Conservation (phyloP, 2,797 vertebrate species). For the Miichthys miiuy region DNA sequence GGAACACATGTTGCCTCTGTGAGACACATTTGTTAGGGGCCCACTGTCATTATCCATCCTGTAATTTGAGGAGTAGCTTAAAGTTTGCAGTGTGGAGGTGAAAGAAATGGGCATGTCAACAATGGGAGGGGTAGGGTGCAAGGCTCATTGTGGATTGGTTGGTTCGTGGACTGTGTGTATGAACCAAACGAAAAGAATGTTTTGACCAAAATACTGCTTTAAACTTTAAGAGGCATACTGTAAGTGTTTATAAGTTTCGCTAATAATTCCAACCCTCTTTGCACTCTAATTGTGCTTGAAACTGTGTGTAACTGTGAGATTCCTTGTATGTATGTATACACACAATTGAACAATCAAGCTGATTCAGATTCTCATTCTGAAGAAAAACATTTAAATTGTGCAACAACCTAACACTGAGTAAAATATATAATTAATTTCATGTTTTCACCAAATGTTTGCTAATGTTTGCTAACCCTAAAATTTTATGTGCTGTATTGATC, state of each 20-base stretch:
- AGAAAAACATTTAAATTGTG: not conserved
- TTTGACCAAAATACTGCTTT: not conserved
- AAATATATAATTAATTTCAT: too few relatives aligned
- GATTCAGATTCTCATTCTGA: not conserved
- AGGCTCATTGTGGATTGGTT: not conserved
- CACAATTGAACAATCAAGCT: too few relatives aligned
- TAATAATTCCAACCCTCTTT: not conserved
- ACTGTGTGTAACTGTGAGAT: not conserved
- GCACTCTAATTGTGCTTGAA: not conserved
- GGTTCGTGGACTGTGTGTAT: not conserved
- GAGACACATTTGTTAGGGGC: constrained; percentile 16
- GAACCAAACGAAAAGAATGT: not conserved
- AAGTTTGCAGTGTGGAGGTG: not conserved
- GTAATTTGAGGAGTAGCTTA: constrained; percentile 42
- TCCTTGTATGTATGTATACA: not conserved
- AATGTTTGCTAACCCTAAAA: constrained; percentile 1
- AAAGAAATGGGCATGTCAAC: constrained; percentile 21
- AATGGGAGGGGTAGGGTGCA: not conserved
- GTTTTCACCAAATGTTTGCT: not conserved
- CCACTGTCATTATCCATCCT: constrained; percentile 31
- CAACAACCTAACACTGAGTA: not conserved
- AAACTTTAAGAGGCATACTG: not conserved
- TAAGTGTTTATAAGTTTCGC: not conserved
- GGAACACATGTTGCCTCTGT: constrained; percentile 13
- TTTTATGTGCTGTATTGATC: constrained; percentile 8